These are phyloP conservation scores for Carcinoscorpius rotundicauda DNA, from an alignment of 1,140 invertebrate species.

Conservation along the genomic window DNA sequence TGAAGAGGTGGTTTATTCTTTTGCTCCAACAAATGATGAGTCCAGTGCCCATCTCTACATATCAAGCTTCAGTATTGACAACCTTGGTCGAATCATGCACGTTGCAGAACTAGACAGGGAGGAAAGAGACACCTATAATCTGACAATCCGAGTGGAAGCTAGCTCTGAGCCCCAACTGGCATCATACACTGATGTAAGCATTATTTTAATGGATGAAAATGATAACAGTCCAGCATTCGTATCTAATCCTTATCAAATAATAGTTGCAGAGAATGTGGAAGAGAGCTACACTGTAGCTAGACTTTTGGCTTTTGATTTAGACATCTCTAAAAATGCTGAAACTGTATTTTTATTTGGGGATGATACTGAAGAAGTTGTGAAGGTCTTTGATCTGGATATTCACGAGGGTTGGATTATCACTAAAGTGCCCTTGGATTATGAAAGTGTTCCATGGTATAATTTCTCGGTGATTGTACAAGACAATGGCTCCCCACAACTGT, in stretches of 20 bases:
- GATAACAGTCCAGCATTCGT: slow-evolving; percentile 80
- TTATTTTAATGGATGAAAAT: slow-evolving; percentile 79
- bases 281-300: slow-evolving; percentile 61
- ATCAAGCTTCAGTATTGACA: slow-evolving; percentile 56
- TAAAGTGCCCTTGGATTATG: slow-evolving; percentile 62
- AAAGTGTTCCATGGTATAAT: slow-evolving; percentile 87
- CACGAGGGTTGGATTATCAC: slow-evolving; percentile 75
- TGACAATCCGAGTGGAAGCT: slow-evolving; percentile 68
- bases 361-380: slow-evolving; percentile 51
- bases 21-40: slow-evolving; percentile 17
- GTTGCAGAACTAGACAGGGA: slow-evolving; percentile 64
- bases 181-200: slow-evolving; percentile 55
- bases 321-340: slow-evolving; percentile 27
- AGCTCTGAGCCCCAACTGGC: slow-evolving; percentile 56
- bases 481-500: slow-evolving; percentile 79
- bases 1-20: slow-evolving; percentile 21
- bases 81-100: slow-evolving; percentile 55
- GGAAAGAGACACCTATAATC: slow-evolving; percentile 50
- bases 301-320: slow-evolving; percentile 62
- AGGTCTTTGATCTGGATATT: slow-evolving; percentile 67
- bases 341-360: slow-evolving; percentile 22
- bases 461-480: slow-evolving; percentile 90
- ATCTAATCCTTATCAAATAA: slow-evolving; percentile 60
- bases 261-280: slow-evolving; percentile 66
- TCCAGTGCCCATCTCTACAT: slow-evolving; percentile 19